phyloP scores from a whole-genome alignment of 2,888 invertebrate species.

The Allophyes oxyacanthae region DNA sequence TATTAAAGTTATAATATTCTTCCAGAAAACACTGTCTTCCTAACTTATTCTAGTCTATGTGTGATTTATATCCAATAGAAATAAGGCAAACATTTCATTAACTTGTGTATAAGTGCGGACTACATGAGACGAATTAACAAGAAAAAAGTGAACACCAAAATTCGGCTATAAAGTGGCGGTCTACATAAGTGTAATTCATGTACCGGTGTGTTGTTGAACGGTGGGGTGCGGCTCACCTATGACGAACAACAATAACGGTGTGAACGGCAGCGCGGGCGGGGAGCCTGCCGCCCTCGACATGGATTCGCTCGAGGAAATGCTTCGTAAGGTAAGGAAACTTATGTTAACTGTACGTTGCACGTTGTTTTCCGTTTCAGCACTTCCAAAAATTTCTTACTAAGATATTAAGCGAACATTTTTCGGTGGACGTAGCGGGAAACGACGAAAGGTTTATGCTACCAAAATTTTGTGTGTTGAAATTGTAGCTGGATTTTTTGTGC shows the following conservation, averaged over 20 bases:
- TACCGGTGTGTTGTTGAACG: constrained; percentile 57
- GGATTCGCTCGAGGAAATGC: constrained; percentile 94
- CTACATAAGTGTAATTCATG: constrained; percentile 60
- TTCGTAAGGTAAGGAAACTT: constrained; percentile 91
- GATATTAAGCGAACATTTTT: constrained; percentile 36
- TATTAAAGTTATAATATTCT: constrained; percentile 4
- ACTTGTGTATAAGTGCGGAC: constrained; percentile 36
- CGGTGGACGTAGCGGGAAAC: constrained; percentile 10
- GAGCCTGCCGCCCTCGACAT: constrained; percentile 91
- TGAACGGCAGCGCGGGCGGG: constrained; percentile 89
- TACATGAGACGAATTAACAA: constrained; percentile 37
- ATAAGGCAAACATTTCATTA: constrained; percentile 9
- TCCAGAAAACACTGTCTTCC: constrained; percentile 58
- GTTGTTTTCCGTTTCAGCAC: constrained; percentile 43
- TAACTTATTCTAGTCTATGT: constrained; percentile 62
- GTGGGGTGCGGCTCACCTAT: constrained; percentile 84
- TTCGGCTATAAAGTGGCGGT: constrained; percentile 58
- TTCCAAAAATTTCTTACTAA: constrained; percentile 31
- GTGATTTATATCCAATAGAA: constrained; percentile 28
- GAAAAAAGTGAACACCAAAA: constrained; percentile 27
- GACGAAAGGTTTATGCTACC: constrained; percentile 19
- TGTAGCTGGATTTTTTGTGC: constrained; percentile 1
- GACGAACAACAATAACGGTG: constrained; percentile 91
- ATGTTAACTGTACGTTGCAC: constrained; percentile 41
- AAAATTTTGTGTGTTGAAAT: constrained; percentile 19